Evolutionary conservation across 2,113 vertebrate species (phyloP), one percentile per base, ranked within the genome.

Genomic region (Numida meleagris): DNA sequence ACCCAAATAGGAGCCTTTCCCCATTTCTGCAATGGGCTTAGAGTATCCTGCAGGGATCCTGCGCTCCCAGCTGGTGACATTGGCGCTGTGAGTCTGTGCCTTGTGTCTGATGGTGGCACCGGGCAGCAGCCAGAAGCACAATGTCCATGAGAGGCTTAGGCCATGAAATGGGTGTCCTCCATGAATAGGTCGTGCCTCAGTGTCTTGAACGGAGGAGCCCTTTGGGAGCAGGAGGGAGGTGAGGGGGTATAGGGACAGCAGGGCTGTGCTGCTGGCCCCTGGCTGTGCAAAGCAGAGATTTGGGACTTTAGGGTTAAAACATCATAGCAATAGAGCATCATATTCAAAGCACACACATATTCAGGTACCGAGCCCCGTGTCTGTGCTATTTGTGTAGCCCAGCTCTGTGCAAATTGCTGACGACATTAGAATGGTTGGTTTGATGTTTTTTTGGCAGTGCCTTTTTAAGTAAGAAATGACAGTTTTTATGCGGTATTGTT

Each of bases 401-500:
- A 4, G 5, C 66, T 85, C 55, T 46, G 29, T 46, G 36, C 34
- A 88, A 85, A 75, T 62, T 42, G 36, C 74, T 61, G 16, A 19
- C 25, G 1, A 17, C 68, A 61, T 12, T 70, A 36, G 14, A 81
- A 27, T 2, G 21, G 8, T 63, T 84, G 45, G 12, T 58, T 36
- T 61, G 16, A 63, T 19, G 7, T 29, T 63, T 63, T 59, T 59
- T 71, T 55, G 38, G 7, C 18, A n/a, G 68, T 88, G 72, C 94
- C 53, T 80, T 91, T 93, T 89, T 51, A 91, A 85, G 89, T 77
- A 16, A 89, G 84, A 94, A 73, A 51, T 48, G 51, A 20, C 21
- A 18, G 53, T 84, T 94, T 77, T 85, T 89, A 46, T 85, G 43
- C 38, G 85, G 70, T 74, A 80, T 95, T 91, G 50, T 85, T 96